These are phyloP conservation scores for Catagonus wagneri DNA, from an alignment of 2,113 vertebrate genomes.

Conservation along the genomic window DNA sequence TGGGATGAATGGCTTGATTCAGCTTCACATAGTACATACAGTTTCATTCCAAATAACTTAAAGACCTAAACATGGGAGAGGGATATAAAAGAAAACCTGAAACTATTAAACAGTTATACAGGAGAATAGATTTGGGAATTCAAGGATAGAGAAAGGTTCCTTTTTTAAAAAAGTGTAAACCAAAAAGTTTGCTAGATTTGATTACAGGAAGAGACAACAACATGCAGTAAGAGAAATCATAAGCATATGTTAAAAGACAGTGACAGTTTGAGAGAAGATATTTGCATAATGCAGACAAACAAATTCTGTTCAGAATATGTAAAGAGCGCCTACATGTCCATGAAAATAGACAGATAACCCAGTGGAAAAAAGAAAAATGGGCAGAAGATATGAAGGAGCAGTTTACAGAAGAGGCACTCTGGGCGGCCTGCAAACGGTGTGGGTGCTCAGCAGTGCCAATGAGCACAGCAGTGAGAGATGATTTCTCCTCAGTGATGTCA, in stretches of 20 bases:
- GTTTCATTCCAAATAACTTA: constrained; percentile 39
- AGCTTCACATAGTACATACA: background rate
- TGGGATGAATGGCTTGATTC: background rate
- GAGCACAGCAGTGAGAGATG: background rate
- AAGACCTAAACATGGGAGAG: background rate
- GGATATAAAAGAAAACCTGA: background rate
- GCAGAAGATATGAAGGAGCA: background rate
- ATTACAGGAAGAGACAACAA: background rate
- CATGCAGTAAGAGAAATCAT: background rate
- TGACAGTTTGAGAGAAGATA: background rate
- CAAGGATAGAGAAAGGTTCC: background rate
- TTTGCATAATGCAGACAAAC: constrained; percentile 46
- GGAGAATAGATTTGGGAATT: background rate
- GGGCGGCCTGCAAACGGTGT: background rate
- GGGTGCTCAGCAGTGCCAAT: background rate
- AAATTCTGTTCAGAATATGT: background rate
- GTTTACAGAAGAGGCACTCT: background rate
- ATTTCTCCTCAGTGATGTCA: background rate
- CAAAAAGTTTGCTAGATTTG: background rate
- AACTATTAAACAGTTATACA: background rate
- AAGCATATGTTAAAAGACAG: background rate
- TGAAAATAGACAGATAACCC: background rate
- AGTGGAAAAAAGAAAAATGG: constrained; percentile 5
- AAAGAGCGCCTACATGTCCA: background rate
- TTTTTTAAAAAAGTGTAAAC: background rate